These are phyloP conservation scores for Callochromis pleurospilus DNA, from an alignment of 2,113 vertebrate species.

Conservation along the genomic window DNA sequence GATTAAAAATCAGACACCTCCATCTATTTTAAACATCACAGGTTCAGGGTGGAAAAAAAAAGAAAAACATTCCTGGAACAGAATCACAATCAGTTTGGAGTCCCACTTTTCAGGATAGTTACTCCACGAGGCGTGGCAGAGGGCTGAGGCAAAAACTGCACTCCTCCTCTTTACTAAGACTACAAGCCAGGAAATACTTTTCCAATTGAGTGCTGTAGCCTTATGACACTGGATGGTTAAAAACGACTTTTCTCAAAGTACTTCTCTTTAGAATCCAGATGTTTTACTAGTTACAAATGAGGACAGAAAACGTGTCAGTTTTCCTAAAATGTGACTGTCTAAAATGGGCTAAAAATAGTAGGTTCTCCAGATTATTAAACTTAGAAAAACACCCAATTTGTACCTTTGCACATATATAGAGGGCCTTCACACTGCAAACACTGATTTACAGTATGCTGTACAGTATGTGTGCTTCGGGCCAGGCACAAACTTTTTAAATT, in stretches of 20 bases:
- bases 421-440: neutral
- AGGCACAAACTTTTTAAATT: constrained; percentile 12
- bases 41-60: constrained; percentile 46
- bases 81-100: constrained; percentile 66
- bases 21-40: constrained; percentile 76
- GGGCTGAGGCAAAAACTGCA: constrained; percentile 72
- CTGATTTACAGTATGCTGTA: neutral
- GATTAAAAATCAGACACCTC: constrained; percentile 82
- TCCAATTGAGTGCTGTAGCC: neutral
- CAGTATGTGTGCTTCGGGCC: neutral
- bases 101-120: constrained; percentile 52
- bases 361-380: neutral
- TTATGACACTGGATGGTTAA: neutral
- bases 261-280: neutral
- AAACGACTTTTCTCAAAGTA: neutral
- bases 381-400: neutral
- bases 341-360: neutral
- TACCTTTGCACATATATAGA: neutral
- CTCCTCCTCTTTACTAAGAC: constrained; percentile 6
- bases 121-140: constrained; percentile 59
- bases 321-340: neutral
- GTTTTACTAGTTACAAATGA: neutral
- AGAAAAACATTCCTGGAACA: constrained; percentile 72
- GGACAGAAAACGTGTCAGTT: neutral
- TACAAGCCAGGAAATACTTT: constrained; percentile 6